phyloP scores from a whole-genome alignment of 1,140 invertebrate genomes.

The Procambarus virginalis region DNA sequence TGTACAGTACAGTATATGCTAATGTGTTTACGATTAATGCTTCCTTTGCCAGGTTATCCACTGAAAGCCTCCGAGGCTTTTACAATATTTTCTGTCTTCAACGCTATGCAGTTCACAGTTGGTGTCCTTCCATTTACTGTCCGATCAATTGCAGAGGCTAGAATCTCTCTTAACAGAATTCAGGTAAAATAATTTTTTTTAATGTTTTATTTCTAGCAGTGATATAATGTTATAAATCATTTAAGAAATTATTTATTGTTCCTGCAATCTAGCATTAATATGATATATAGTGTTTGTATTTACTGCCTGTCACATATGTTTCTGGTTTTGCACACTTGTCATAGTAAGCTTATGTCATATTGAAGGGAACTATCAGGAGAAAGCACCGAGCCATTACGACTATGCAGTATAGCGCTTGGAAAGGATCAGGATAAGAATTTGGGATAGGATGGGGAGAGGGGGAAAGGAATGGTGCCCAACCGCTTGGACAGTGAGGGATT shows the following conservation, averaged over 20 bases:
- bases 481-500: no score
- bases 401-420: no score
- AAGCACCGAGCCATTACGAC: no score
- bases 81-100: conserved; percentile 70
- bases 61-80: conserved; percentile 65
- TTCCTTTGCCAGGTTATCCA: conserved; percentile 41
- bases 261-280: no score
- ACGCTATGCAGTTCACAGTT: conserved; percentile 68
- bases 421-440: no score
- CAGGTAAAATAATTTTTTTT: conserved; percentile 44
- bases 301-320: neutral
- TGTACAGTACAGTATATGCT: conserved; percentile 7
- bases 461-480: no score
- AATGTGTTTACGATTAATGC: neutral
- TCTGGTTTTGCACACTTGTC: neutral
- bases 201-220: no score
- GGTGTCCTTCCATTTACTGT: conserved; percentile 69
- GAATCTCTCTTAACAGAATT: conserved; percentile 62
- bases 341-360: no score
- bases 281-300: neutral
- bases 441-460: no score
- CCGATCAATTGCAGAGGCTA: conserved; percentile 66
- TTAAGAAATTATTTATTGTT: no score
- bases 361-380: no score
- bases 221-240: no score